A percentile compares a stretch with the other conserved stretches of the same genome.
Evolutionary conservation across 2,888 invertebrate species (phyloP).

Genomic region (Ligdia adustata): DNA sequence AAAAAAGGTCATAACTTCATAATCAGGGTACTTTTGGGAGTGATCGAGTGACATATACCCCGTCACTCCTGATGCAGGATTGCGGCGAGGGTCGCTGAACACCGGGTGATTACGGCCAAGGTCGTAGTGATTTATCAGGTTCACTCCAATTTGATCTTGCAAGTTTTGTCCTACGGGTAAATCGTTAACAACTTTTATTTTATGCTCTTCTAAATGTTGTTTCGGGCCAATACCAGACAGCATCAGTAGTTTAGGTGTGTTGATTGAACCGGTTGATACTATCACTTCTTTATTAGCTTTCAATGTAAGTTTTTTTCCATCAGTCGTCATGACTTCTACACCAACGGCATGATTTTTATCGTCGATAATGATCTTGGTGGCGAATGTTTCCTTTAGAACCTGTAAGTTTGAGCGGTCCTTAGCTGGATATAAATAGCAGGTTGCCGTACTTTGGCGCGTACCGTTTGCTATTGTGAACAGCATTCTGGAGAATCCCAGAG

Average conservation of each 20-base stretch:
- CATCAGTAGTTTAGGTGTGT: conserved; percentile 73
- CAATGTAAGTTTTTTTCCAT: conserved; percentile 41
- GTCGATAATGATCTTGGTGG: conserved; percentile 75
- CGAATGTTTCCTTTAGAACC: conserved; percentile 70
- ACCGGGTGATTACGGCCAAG: conserved; percentile 49
- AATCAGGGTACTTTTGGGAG: conserved; percentile 70
- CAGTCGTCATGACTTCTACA: conserved; percentile 55
- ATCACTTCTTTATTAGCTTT: conserved; percentile 70
- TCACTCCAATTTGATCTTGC: conserved; percentile 67
- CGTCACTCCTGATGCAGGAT: conserved; percentile 36
- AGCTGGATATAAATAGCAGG: conserved; percentile 65
- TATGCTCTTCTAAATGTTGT: conserved; percentile 50
- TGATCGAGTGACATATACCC: conserved; percentile 82
- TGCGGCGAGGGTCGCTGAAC: conserved; percentile 44
- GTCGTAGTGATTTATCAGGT: conserved; percentile 40
- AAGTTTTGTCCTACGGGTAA: conserved; percentile 70
- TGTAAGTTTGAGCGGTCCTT: conserved; percentile 54
- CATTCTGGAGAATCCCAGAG: conserved; percentile 70
- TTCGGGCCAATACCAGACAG: conserved; percentile 75
- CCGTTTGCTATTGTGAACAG: conserved; percentile 70
- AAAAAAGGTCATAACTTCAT: conserved; percentile 43
- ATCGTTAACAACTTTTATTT: conserved; percentile 60
- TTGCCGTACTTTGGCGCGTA: conserved; percentile 70
- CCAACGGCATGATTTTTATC: conserved; percentile 65
- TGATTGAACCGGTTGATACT: conserved; percentile 70